phyloP scores from a whole-genome alignment of 53 echinoderm and acorn worm genomes.

The Henricia sp. region DNA sequence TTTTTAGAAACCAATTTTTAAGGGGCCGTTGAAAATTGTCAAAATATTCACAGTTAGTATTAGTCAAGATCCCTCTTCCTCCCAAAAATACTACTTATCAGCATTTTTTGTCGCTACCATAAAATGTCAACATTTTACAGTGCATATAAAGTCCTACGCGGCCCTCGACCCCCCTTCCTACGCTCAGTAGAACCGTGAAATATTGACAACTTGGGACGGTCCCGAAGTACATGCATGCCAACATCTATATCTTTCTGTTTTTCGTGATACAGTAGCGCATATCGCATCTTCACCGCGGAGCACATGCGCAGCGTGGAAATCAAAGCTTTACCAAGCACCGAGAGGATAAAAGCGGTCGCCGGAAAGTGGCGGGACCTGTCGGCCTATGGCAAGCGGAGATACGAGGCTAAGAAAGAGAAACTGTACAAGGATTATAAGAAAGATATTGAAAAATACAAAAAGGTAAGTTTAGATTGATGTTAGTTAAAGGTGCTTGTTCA shows the following conservation, averaged over 20 bases:
- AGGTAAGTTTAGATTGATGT: slow-evolving; percentile 69
- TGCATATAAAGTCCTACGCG: too few relatives aligned
- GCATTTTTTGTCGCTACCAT: too few relatives aligned
- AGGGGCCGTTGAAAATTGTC: too few relatives aligned
- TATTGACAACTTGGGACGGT: too few relatives aligned
- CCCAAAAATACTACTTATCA: too few relatives aligned
- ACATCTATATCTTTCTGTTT: not conserved
- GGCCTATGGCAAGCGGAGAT: slow-evolving; percentile 87
- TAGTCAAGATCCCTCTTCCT: too few relatives aligned
- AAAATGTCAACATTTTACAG: too few relatives aligned
- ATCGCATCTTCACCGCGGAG: slow-evolving; percentile 86
- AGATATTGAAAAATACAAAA: slow-evolving; percentile 81
- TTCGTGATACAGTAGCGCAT: slow-evolving; percentile 71
- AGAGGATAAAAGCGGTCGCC: slow-evolving; percentile 84
- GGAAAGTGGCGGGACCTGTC: slow-evolving; percentile 78
- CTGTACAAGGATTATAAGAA: slow-evolving; percentile 86
- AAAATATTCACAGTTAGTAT: too few relatives aligned
- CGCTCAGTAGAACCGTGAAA: too few relatives aligned
- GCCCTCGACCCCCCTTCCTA: too few relatives aligned
- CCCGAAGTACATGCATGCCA: not conserved
- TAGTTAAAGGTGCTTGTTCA: too few relatives aligned
- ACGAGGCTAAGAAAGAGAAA: slow-evolving; percentile 87
- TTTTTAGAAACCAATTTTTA: too few relatives aligned
- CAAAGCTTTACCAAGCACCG: slow-evolving; percentile 70
- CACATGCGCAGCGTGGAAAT: slow-evolving; percentile 77